A percentile compares a stretch with the other conserved stretches of the same genome.
Evolutionary conservation across 2,113 vertebrate genomes (phyloP).

Genomic region (Montifringilla adamsi): DNA sequence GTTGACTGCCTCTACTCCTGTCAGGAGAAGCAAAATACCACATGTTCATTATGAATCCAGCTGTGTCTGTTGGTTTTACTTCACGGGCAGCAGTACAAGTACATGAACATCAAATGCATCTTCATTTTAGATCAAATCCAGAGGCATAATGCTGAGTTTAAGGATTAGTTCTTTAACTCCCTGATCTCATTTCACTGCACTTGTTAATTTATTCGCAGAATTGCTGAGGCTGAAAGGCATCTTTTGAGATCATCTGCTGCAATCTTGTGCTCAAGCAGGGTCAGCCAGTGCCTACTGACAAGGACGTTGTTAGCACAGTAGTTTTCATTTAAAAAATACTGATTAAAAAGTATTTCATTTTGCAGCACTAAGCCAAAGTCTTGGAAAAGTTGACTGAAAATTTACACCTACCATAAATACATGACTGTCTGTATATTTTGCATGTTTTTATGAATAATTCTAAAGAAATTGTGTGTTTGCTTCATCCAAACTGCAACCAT

Average conservation of each 20-base stretch:
- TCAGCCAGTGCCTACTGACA: neutral
- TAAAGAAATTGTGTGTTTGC: neutral
- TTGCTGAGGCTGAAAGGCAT: neutral
- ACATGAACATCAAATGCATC: neutral
- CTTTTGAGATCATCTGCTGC: neutral
- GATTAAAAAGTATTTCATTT: neutral
- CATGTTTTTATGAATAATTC: neutral
- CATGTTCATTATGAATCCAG: neutral
- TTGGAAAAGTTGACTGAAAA: neutral
- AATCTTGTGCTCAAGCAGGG: neutral
- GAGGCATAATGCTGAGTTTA: neutral
- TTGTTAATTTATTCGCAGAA: neutral
- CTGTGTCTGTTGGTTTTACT: neutral
- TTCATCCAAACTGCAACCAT: neutral
- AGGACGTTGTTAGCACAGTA: neutral
- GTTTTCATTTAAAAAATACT: neutral
- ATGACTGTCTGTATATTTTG: neutral
- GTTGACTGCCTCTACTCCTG: neutral
- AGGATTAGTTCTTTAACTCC: neutral
- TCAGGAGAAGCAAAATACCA: neutral
- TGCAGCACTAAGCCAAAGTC: neutral
- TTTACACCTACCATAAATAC: neutral
- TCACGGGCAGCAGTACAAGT: neutral
- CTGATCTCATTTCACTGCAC: neutral
- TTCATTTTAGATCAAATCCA: neutral